Percentiles rank a stretch among this genome's conserved stretches.
These are phyloP conservation scores for Spheniscus mendiculus DNA, from an alignment of 2,113 vertebrate species.

Conservation along the genomic window DNA sequence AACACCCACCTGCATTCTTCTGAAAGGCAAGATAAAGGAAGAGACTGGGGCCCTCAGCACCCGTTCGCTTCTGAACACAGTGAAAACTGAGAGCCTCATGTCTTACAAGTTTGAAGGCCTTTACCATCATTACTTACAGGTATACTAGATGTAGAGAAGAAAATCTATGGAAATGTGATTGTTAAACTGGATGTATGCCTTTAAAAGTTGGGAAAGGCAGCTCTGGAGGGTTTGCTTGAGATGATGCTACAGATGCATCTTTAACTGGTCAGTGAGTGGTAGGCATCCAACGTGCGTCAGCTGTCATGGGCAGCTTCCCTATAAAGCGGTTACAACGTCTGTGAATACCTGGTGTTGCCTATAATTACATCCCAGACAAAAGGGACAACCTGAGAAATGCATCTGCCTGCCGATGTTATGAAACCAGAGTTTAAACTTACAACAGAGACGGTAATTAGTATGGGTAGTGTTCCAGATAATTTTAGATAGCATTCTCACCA, in stretches of 20 bases:
- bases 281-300: not conserved
- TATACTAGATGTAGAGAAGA: not conserved
- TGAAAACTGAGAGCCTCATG: not conserved
- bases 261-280: not conserved
- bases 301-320: not conserved
- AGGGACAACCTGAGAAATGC: conserved; percentile 6
- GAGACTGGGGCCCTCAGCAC: not conserved
- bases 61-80: not conserved
- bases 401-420: not conserved
- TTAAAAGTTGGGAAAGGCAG: not conserved
- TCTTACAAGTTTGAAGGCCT: not conserved
- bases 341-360: not conserved
- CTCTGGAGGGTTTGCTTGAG: not conserved
- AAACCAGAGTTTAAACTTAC: not conserved
- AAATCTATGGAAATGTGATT: not conserved
- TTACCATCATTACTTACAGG: not conserved
- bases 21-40: not conserved
- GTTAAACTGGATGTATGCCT: not conserved
- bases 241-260: not conserved
- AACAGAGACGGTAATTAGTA: conserved; percentile 40
- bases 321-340: not conserved
- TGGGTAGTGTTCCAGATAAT: not conserved
- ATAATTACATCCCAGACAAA: conserved; percentile 46
- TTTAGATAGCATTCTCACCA: not conserved
- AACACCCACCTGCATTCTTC: not conserved